Evolutionary conservation across 2,113 vertebrate genomes (phyloP), one percentile per base, ranked within the genome.

Genomic region (Aspiorhynchus laticeps): DNA sequence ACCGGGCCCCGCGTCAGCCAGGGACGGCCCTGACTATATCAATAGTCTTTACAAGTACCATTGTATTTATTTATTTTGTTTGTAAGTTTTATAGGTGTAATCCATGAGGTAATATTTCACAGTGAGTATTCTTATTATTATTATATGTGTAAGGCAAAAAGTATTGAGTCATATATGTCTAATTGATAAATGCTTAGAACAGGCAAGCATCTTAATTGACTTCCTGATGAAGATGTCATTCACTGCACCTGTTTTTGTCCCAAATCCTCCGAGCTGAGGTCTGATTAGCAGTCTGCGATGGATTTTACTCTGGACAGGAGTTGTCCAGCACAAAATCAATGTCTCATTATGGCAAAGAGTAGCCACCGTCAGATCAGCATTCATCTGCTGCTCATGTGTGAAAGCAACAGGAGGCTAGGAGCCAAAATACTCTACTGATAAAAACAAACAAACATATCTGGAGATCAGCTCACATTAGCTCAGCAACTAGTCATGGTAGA

Each of bases 291-390:
- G 75, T 78, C 75, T 78, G 7, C 7, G 28, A 51, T 48, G 26
- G 43, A 51, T 78, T 78, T 53, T 21, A 2, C 76, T 78, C 26
- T 36, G 69, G 38, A 73, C 36, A 9, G 69, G 69, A 11, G 36
- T 53, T 78, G 76, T 53, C 17, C 76, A 53, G 17, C 46, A 78
- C 28, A 78, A 78, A 78, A 78, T 78, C 76, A 33, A 78, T 78
- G 76, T 53, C 76, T 78, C 76, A 53, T 78, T 78, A 78, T 51
- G 46, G n/a, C 76, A 53, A 51, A 53, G 46, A 78, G 76, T 33
- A 33, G 43, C 28, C 26, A 78, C 46, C 26, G 19, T 78, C 76
- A 78, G 76, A 78, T 21, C 26, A 53, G 76, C 46, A 48, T 53
- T 51, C 76, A 46, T 28, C 74, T 76, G 2, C 41, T n/a, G 74